Base-by-base conservation (phyloP, 2,113 vertebrate genomes). In the Pardalotus punctatus region DNA sequence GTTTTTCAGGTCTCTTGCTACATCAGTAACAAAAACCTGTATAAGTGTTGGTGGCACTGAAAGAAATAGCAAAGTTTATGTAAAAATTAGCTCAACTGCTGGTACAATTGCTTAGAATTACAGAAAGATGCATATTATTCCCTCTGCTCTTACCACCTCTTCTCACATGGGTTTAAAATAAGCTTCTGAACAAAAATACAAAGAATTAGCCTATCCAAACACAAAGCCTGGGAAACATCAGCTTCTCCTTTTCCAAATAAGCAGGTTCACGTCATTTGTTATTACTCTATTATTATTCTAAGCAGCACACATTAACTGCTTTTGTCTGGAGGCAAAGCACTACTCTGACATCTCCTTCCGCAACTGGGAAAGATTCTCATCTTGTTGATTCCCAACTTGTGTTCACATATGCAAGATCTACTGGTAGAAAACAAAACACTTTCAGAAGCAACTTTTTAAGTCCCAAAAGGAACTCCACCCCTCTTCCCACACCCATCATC, bases 141-240 rank as follows among this genome's bases (percentile, higher is more conserved):
- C 62, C 76, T 66, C 60, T 56, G 48, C 27, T 80, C 20, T 53
- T n/a, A 65, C n/a, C 77, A 77, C 43, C 48, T 64, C 54, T 66
- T 69, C 64, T 89, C 51, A 74, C 2, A 0, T 1, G 1, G 33
- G 15, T 84, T 95, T 47, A 47, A 29, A 96, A 16, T n/a, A 76
- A 81, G 25, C 56, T 89, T 81, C 81, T 47, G 16, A 70, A 62
- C 17, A 43, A 77, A 86, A 89, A 22, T 11, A 70, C 6, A 35
- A 56, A 56, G 87, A 92, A 92, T 87, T 51, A 84, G 78, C 57
- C 73, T 48, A 40, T 85, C 81, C 78, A 91, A 96, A 95, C 74
- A 93, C 56, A 85, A 84, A 89, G 81, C 84, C 86, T 95, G 92
- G 78, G 90, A 96, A 95, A 87, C 48, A 31, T 51, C 86, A 91